Evolutionary conservation across 2,797 vertebrate species (phyloP), one percentile per base, ranked within the genome.

Genomic region (Sylvia borin): DNA sequence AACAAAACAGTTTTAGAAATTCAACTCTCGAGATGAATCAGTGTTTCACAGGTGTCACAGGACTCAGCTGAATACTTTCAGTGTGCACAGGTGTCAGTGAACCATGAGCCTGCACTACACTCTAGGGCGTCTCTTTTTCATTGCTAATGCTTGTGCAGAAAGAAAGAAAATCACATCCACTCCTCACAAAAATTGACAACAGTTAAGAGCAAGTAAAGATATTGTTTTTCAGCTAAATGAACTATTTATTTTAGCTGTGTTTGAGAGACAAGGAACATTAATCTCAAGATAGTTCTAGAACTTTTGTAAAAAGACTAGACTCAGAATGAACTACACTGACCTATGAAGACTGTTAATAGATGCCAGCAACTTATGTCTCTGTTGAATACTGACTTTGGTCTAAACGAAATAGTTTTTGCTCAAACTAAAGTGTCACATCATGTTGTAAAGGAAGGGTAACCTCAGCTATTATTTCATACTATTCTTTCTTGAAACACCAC

Each of bases 391-490:
- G 61, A 47, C 42, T 82, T 89, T n/a, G 50, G 58, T 81, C 81
- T 88, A 72, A 96, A 79, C 26, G 40, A 93, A 85, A 70, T 34
- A 60, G 31, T 13, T 78, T 57, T 62, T 73, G 21, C 48, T 83
- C 67, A 73, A 67, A 88, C 25, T 61, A 92, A 87, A 71, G 25
- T 16, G 9, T 34, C 67, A 72, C 0, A 0, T 85, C 75, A 68
- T 74, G 45, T 85, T 91, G 79, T 81, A 82, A 90, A 54, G 42
- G 55, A 92, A 71, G 38, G 62, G 48, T 58, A 92, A 79, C 55
- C 38, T 83, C 11, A 2, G 64, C 73, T 89, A 88, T 77, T 80
- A 96, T 91, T 79, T 90, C 82, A 87, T 76, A 87, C 78, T 24
- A 74, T 64, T 89, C 45, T 88, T 94, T 78, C 70, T 91, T 96